These are phyloP conservation scores for Drosophila kohkoa DNA, from an alignment of 1,140 invertebrate genomes.

Conservation along the genomic window DNA sequence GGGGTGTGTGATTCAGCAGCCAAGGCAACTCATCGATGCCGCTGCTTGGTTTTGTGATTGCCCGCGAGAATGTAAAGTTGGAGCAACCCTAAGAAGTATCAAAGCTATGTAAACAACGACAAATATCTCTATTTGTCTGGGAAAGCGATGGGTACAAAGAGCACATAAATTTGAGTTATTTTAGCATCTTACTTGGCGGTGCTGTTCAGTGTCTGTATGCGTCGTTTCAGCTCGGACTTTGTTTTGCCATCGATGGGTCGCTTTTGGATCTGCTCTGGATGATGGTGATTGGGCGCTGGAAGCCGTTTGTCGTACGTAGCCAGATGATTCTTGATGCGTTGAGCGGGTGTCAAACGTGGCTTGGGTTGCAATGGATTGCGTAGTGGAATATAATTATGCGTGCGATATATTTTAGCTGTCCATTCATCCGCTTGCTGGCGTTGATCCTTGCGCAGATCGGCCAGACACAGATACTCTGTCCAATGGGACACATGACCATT, in stretches of 20 bases:
- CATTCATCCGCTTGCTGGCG: constrained; percentile 85
- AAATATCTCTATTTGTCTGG: neutral
- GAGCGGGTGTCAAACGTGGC: constrained; percentile 83
- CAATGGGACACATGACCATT: constrained; percentile 86
- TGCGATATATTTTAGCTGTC: constrained; percentile 73
- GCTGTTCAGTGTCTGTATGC: constrained; percentile 56
- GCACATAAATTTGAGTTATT: neutral
- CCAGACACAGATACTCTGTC: constrained; percentile 89
- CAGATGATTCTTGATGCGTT: constrained; percentile 87
- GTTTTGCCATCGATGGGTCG: constrained; percentile 39
- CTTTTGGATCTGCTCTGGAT: constrained; percentile 27
- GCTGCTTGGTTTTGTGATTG: constrained; percentile 68
- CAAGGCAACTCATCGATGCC: constrained; percentile 58
- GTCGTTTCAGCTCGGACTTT: constrained; percentile 49
- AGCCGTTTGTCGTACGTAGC: constrained; percentile 88
- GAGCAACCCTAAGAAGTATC: constrained; percentile 85
- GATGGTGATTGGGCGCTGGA: constrained; percentile 62
- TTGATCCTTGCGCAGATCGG: constrained; percentile 86
- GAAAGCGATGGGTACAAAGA: too few relatives aligned
- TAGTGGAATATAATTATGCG: constrained; percentile 33
- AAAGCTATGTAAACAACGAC: neutral
- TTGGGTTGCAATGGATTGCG: constrained; percentile 63
- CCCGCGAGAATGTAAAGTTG: constrained; percentile 88
- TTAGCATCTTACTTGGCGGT: constrained; percentile 66
- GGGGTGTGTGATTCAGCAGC: constrained; percentile 62